Percentiles rank a stretch among this genome's conserved stretches.
Evolutionary conservation across 2,797 vertebrate genomes (phyloP).

Genomic region (Eospalax fontanierii): DNA sequence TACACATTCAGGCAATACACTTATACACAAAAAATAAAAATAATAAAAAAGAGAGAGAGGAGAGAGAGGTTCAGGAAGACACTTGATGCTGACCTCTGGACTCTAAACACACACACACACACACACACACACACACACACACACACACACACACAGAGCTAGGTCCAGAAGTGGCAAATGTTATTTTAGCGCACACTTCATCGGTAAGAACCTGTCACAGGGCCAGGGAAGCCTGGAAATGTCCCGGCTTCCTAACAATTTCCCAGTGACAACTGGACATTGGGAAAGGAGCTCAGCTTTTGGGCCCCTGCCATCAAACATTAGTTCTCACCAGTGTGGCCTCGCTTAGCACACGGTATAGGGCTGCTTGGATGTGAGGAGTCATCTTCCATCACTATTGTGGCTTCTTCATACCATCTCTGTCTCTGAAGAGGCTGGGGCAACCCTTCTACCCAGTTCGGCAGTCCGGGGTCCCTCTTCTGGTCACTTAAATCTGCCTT

Average conservation of each 20-base stretch:
- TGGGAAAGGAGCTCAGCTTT: neutral
- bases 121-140: neutral
- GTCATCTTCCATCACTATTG: neutral
- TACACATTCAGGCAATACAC: no score
- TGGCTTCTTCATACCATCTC: neutral
- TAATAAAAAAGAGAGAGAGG: neutral
- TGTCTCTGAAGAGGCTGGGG: neutral
- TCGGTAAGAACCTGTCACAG: neutral
- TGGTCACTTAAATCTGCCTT: neutral
- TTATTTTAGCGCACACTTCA: neutral
- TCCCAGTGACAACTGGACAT: neutral
- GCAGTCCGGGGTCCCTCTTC: neutral
- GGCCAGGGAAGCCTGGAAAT: conserved; percentile 29
- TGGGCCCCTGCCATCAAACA: neutral
- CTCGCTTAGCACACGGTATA: neutral
- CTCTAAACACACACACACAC: neutral
- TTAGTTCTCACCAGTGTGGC: neutral
- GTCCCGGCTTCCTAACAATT: neutral
- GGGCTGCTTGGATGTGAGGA: neutral
- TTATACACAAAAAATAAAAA: no score
- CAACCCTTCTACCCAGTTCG: neutral
- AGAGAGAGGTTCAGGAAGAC: neutral
- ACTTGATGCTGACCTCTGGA: no score
- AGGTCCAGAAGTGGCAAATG: neutral
- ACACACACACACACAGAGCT: neutral